Evolutionary conservation across 2,797 vertebrate species (phyloP), one percentile per base, ranked within the genome.

Genomic region (Argya squamiceps): DNA sequence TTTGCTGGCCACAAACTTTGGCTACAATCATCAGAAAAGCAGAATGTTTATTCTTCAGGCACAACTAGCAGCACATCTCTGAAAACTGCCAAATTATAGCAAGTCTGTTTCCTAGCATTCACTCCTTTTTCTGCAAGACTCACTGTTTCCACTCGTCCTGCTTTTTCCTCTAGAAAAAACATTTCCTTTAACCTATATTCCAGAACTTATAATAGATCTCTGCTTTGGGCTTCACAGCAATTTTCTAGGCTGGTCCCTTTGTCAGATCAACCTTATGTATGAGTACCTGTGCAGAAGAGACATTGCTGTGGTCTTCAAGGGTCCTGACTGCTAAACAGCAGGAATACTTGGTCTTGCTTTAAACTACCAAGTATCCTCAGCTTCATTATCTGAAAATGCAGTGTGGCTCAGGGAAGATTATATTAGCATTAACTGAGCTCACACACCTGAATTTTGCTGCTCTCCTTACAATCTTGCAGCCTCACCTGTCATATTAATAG

Each of bases 271-370:
- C 7, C 11, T n/a, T 32, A 30, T 6, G 23, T 78, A 9, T 9
- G 4, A 36, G 9, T 39, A 75, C 26, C 36, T 69, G 9, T 19
- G 6, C 11, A 75, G n/a, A 71, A 78, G 41, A 67, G n/a, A 83
- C 14, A 23, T 11, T 21, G 6, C 3, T 0, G 1, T 1, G 2
- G 8, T 52, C 67, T 79, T 70, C 63, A 55, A 7, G 3, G 13
- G 5, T 49, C 27, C 47, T 15, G 4, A 50, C 22, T 69, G 6
- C 23, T 49, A 68, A 68, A 71, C 4, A 84, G 24, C 0, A 12
- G 0, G 2, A 53, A 11, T 3, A 6, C 5, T 32, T 62, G 21
- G 9, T 41, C 37, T 83, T 89, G 30, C 19, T 88, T 93, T 69
- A 90, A 88, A 55, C 69, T 32, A 62, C 10, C 6, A 20, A 55